Evolutionary conservation across 2,797 vertebrate species (phyloP).

Genomic region (Brachymystax lenok): DNA sequence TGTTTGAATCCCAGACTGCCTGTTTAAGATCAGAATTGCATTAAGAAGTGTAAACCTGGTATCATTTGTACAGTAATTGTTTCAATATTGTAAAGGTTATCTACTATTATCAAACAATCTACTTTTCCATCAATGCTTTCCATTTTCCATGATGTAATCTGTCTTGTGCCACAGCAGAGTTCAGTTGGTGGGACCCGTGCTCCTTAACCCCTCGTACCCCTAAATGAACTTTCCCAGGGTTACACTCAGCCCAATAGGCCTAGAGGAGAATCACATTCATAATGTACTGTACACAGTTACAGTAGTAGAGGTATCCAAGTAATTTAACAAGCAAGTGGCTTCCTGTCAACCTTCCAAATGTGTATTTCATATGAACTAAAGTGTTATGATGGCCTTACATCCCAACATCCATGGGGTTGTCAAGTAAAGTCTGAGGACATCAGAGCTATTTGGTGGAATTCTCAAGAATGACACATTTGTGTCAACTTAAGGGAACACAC

Average conservation of each 20-base stretch:
- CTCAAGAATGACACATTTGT: conserved; percentile 71
- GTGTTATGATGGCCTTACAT: conserved; percentile 70
- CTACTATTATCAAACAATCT: neutral
- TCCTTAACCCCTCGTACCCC: neutral
- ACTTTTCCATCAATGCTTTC: neutral
- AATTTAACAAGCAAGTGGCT: neutral
- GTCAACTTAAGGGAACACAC: conserved; percentile 73
- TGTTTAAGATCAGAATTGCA: too few species aligned
- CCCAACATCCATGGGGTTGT: conserved; percentile 72
- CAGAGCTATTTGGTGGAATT: conserved; percentile 71
- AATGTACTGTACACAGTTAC: too few species aligned
- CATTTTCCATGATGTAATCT: neutral
- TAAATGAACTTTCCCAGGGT: neutral
- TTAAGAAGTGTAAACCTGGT: neutral
- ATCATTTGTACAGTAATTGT: neutral
- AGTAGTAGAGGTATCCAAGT: too few species aligned
- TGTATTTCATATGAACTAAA: conserved; percentile 54
- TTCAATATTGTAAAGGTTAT: neutral
- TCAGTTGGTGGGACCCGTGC: neutral
- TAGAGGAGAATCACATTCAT: neutral
- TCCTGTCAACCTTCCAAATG: conserved; percentile 19
- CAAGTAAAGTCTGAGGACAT: conserved; percentile 73
- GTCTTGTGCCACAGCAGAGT: neutral
- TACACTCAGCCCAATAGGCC: neutral
- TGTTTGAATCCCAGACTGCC: too few species aligned